These are phyloP conservation scores for Bostrychus sinensis DNA, from an alignment of 2,113 vertebrate genomes.

Conservation along the genomic window DNA sequence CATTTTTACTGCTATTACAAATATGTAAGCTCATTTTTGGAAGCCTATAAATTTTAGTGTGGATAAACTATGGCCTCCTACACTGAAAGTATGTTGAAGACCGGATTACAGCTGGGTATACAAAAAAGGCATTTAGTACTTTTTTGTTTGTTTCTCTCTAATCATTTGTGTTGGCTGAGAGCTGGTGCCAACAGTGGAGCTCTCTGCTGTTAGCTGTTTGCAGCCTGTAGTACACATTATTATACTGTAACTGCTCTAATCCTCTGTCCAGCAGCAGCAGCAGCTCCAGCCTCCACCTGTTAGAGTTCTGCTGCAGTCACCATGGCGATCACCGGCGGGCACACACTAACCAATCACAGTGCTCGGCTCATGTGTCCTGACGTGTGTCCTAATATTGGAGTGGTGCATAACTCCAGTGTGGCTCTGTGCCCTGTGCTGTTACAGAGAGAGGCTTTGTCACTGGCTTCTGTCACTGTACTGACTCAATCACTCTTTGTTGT, in stretches of 20 bases:
- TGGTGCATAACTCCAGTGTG: constrained; percentile 26
- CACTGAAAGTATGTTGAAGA: too few species aligned
- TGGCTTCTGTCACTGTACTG: too few species aligned
- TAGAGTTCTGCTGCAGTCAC: constrained; percentile 42
- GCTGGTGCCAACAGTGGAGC: constrained; percentile 18
- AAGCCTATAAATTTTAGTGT: too few species aligned
- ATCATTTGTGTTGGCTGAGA: constrained; percentile 38
- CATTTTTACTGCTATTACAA: too few species aligned
- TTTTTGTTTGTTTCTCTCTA: constrained; percentile 26
- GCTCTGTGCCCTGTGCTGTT: constrained; percentile 3
- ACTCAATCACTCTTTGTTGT: too few species aligned
- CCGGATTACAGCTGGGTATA: background rate
- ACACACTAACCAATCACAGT: constrained; percentile 29
- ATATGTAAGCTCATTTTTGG: too few species aligned
- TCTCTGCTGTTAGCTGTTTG: constrained; percentile 38
- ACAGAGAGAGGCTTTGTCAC: background rate
- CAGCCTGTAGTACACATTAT: constrained; percentile 41
- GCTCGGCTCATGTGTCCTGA: constrained; percentile 36
- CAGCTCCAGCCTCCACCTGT: constrained; percentile 45
- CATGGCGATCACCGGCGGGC: constrained; percentile 35
- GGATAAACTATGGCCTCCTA: too few species aligned
- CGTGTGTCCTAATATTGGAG: constrained; percentile 43
- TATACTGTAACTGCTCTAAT: constrained; percentile 38
- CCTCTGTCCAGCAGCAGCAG: constrained; percentile 42
- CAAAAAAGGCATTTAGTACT: background rate